These are phyloP conservation scores for Pomatorhinus ruficollis DNA, from an alignment of 2,113 vertebrate species.

Conservation along the genomic window DNA sequence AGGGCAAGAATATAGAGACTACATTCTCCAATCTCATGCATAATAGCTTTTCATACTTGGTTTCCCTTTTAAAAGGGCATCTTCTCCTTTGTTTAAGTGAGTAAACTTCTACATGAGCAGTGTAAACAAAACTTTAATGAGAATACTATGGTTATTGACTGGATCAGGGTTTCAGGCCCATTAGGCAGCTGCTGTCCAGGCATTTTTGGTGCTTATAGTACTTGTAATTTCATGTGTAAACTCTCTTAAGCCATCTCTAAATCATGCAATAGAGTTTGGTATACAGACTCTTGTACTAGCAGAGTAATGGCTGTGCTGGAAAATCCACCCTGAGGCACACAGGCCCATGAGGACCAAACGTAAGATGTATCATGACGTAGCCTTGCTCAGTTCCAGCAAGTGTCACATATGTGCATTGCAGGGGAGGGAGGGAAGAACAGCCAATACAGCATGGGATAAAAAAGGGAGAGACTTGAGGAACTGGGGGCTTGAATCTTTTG, in stretches of 20 bases:
- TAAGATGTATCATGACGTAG: neutral
- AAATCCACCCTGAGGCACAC: neutral
- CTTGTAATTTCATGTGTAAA: slow-evolving; percentile 31
- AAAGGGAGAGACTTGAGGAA: neutral
- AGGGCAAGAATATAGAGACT: neutral
- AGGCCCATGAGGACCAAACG: neutral
- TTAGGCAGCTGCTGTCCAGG: slow-evolving; percentile 16
- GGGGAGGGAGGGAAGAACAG: neutral
- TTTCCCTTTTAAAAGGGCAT: neutral
- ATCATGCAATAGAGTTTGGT: neutral
- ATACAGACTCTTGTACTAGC: neutral
- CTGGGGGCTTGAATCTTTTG: neutral
- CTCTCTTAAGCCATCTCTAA: slow-evolving; percentile 33
- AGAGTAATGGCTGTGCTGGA: neutral
- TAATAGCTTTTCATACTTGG: neutral
- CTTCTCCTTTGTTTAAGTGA: neutral
- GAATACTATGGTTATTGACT: slow-evolving; percentile 2
- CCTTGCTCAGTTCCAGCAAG: neutral
- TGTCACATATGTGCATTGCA: neutral
- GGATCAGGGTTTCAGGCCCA: neutral
- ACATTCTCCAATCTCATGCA: neutral
- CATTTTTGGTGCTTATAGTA: neutral
- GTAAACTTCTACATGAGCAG: neutral
- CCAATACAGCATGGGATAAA: neutral
- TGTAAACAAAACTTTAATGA: slow-evolving; percentile 30